Evolutionary conservation across 2,888 invertebrate species (phyloP), one percentile per base, ranked within the genome.

Genomic region (Exephanes ischioxanthus): DNA sequence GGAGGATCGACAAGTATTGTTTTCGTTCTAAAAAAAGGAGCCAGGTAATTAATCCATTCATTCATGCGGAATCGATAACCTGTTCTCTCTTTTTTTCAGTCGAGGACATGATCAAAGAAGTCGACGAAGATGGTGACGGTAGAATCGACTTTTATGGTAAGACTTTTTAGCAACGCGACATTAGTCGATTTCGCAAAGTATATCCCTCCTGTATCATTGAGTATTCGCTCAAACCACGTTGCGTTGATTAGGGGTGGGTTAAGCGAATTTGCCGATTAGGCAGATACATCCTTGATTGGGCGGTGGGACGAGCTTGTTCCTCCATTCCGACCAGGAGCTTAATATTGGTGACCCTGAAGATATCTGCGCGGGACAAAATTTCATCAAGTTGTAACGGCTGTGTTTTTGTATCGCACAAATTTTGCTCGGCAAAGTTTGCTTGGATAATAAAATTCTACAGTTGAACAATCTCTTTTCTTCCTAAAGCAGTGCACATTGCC

Each of bases 91-190:
- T 84, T 89, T 83, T 96, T 95, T 75, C 94, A 98, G 98, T 98
- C 94, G 98, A 98, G 94, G 98, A 98, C 93, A 98, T 99, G 98
- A 98, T 99, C 92, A 98, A 98, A 92, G 98, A 98, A 95, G 98
- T 98, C 7, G 98, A 99, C 92, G 97, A 98, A 1, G 98, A 99
- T 93, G 98, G 98, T 0, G 98, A 98, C 93, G 98, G 98, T 1
- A 96, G 98, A 88, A 98, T 98, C 91, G 98, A 98, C 94, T 98
- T 98, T 94, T 97, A 98, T 92, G 98, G 98, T 97, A 94, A 94
- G 93, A 85, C 81, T 51, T 11, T 26, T 14, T 14, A 26, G 7
- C 3, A 26, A 5, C 4, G 22, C 3, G 55, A 26, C 30, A 45
- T 16, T 26, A 2, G 11, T 14, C 14, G 5, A 61, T 26, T 61